phyloP scores from a whole-genome alignment of 2,113 vertebrate genomes.

The Notarius quadriscutis region DNA sequence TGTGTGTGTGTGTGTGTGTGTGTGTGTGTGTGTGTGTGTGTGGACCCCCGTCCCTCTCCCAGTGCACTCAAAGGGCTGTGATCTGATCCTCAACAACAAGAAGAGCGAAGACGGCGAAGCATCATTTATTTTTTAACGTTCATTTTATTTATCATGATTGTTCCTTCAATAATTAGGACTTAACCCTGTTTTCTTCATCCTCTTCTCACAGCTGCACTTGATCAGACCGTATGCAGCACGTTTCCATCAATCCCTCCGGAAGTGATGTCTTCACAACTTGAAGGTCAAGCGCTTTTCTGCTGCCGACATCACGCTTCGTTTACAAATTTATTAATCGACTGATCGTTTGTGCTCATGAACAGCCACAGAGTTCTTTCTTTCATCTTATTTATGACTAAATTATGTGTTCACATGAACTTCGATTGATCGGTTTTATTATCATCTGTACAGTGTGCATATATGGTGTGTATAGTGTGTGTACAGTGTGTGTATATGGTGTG shows the following conservation, averaged over 20 bases:
- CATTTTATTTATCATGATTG: not conserved
- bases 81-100: not conserved
- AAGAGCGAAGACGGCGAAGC: not conserved
- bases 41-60: not conserved
- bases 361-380: too few relatives aligned
- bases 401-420: too few relatives aligned
- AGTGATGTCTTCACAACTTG: not conserved
- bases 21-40: not conserved
- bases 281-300: too few relatives aligned
- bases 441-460: too few relatives aligned
- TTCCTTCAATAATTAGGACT: not conserved
- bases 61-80: not conserved
- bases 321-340: not conserved
- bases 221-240: not conserved
- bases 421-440: too few relatives aligned
- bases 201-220: not conserved
- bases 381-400: too few relatives aligned
- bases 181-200: not conserved
- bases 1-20: not conserved
- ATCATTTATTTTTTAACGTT: not conserved
- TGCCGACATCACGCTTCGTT: not conserved
- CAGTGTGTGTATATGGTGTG: not conserved
- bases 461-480: not conserved
- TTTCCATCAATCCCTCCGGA: not conserved
- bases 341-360: not conserved